phyloP scores from a whole-genome alignment of 2,113 vertebrate species.

The Philantomba maxwellii region DNA sequence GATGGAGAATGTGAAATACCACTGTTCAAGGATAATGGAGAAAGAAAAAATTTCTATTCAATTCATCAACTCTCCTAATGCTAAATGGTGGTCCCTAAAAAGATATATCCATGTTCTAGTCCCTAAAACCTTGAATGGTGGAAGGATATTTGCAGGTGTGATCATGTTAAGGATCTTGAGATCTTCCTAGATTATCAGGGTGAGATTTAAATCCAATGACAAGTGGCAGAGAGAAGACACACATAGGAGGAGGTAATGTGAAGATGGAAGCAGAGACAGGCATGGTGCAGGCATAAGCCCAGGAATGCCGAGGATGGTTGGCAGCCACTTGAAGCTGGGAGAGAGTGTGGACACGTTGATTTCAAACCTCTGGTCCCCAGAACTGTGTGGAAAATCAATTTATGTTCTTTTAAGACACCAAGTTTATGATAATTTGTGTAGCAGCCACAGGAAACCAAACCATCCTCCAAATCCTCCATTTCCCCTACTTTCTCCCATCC shows the following conservation, averaged over 20 bases:
- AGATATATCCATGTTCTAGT: not conserved
- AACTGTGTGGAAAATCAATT: not conserved
- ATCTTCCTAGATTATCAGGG: not conserved
- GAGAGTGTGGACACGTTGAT: not conserved
- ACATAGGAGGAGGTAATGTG: not conserved
- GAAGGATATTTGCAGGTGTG: not conserved
- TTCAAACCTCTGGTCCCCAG: not conserved
- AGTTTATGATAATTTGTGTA: not conserved
- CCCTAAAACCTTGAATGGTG: not conserved
- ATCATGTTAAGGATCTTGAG: not conserved
- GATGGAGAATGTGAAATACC: not conserved
- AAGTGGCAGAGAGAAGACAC: not conserved
- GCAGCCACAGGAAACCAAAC: not conserved
- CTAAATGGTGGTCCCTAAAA: not conserved
- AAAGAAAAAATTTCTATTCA: not conserved
- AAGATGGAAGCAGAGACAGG: not conserved
- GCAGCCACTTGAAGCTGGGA: not conserved
- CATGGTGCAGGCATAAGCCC: not conserved
- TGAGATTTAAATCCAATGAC: not conserved
- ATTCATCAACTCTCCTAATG: not conserved
- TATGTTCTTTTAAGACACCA: not conserved
- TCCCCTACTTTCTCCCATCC: not conserved
- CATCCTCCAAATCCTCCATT: not conserved
- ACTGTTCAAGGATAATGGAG: not conserved
- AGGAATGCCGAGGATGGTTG: not conserved